Conservation (phyloP, 2,888 invertebrate genomes). For the Drosophila gaucha region DNA sequence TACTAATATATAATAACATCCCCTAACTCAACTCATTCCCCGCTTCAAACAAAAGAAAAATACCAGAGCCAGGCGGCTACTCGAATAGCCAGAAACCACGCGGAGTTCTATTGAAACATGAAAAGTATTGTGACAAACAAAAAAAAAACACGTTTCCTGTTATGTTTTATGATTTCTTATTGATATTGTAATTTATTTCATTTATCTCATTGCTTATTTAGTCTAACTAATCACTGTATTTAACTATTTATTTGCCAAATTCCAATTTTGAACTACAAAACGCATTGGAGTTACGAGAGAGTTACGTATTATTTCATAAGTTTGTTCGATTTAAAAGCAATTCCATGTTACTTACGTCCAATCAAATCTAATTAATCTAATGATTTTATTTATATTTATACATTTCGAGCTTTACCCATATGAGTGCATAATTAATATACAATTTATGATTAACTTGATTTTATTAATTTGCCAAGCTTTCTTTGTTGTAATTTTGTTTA, state of each 20-base stretch:
- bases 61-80: slow-evolving; percentile 33
- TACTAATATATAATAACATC: slow-evolving; percentile 27
- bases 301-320: slow-evolving; percentile 55
- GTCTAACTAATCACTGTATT: slow-evolving; percentile 66
- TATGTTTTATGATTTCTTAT: slow-evolving; percentile 43
- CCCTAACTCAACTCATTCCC: slow-evolving; percentile 66
- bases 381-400: slow-evolving; percentile 26
- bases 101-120: slow-evolving; percentile 60
- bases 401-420: slow-evolving; percentile 23
- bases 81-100: slow-evolving; percentile 37
- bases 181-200: slow-evolving; percentile 66
- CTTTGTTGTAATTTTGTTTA: slow-evolving; percentile 43
- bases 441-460: slow-evolving; percentile 23
- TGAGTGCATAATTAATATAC: slow-evolving; percentile 24
- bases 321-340: slow-evolving; percentile 50
- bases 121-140: slow-evolving; percentile 62
- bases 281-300: slow-evolving; percentile 32
- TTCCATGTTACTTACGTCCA: slow-evolving; percentile 80
- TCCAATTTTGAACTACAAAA: slow-evolving; percentile 44
- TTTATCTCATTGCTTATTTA: slow-evolving; percentile 52
- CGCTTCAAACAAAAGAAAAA: slow-evolving; percentile 11
- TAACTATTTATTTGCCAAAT: slow-evolving; percentile 68
- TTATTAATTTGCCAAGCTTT: slow-evolving; percentile 17
- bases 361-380: slow-evolving; percentile 39
- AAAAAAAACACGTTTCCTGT: slow-evolving; percentile 58